Conservation (phyloP, 2,113 vertebrate genomes). For the Tachuris rubrigastra region DNA sequence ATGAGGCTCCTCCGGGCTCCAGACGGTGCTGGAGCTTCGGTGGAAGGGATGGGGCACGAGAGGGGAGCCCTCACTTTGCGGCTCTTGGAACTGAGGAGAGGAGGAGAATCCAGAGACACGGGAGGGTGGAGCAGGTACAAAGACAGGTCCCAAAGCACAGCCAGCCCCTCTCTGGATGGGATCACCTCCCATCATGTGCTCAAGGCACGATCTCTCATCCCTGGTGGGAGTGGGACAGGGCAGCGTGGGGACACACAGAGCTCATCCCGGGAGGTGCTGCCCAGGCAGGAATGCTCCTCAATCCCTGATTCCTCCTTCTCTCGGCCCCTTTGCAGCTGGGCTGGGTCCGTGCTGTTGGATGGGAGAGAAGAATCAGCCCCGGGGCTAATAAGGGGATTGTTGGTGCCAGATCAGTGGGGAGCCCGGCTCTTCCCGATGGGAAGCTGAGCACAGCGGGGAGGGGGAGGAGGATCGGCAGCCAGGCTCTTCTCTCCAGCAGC, state of each 20-base stretch:
- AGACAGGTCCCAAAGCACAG: not conserved
- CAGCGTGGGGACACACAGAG: accelerated
- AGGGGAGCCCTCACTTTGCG: accelerated
- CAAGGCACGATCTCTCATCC: accelerated
- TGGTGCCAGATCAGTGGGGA: not conserved
- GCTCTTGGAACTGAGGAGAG: not conserved
- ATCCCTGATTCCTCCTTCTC: not conserved
- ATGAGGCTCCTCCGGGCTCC: not conserved
- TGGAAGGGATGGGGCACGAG: not conserved
- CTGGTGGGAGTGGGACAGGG: accelerated
- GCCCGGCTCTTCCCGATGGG: not conserved
- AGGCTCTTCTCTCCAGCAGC: constrained; percentile 16
- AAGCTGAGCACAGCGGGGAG: not conserved
- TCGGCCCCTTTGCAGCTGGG: not conserved
- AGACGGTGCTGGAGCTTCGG: accelerated
- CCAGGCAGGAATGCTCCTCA: not conserved
- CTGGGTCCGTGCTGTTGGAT: not conserved
- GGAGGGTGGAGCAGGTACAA: not conserved
- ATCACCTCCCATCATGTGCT: not conserved
- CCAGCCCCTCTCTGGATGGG: accelerated
- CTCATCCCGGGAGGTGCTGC: not conserved
- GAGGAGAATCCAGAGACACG: accelerated
- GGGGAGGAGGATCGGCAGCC: not conserved
- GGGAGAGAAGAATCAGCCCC: not conserved
- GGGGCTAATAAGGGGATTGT: not conserved